Base-by-base conservation (phyloP, 2,113 vertebrate species). In the Lagopus muta region DNA sequence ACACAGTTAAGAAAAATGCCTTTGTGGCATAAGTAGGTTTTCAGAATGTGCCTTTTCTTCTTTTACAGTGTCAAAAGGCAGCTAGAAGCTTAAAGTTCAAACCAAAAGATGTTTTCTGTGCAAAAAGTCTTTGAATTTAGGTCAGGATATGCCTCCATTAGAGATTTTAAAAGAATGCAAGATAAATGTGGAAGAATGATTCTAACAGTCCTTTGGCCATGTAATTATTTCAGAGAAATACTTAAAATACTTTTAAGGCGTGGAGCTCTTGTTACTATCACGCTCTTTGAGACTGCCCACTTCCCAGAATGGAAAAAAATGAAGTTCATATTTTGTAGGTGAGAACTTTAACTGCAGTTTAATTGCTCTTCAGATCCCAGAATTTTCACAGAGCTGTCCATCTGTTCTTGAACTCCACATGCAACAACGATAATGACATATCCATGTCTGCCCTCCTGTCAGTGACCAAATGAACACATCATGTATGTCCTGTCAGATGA, bases 211-310 rank as follows among this genome's bases (percentile, higher is more conserved):
- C 42, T 78, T 81, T 25, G 36, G 13, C 42, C 21, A 4, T 22
- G n/a, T 57, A 84, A 40, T 13, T 65, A 4, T 11, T 2, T 3
- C 65, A 25, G 13, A n/a, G 70, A 79, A 75, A 21, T n/a, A 72
- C 62, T 81, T 74, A 15, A 52, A 47, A 2, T 83, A 19, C 18
- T 71, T 87, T 14, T 4, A 0, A 2, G 30, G 50, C 8, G 38
- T 75, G 92, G 88, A 86, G 32, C 14, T n/a, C 47, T 48, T 52
- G 16, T 43, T 65, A 32, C 28, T 58, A 30, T 69, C n/a, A 3
- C 67, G 88, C 12, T 67, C 72, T 47, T 34, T 69, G 81, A 77
- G 76, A 91, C 93, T 77, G 90, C 96, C 96, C 76, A 82, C 82
- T 69, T 88, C 20, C 2, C 28, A 52, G 27, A 2, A 0, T 13